These are phyloP conservation scores for Schlechtendalia chinensis DNA, from an alignment of 1,140 invertebrate species.

Conservation along the genomic window DNA sequence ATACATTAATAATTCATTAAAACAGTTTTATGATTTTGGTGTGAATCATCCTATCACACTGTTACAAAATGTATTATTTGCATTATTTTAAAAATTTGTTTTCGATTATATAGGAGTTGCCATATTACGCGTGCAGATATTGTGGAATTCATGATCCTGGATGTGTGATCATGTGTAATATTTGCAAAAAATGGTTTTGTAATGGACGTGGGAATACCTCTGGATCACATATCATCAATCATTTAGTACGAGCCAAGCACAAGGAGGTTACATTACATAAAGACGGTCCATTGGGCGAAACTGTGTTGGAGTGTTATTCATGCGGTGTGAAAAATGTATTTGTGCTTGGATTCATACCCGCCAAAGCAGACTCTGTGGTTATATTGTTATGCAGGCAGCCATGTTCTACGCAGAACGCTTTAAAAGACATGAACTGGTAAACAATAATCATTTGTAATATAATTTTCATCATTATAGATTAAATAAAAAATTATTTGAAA, in stretches of 20 bases:
- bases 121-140: slow-evolving; percentile 95
- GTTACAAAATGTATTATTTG: no score
- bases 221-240: slow-evolving; percentile 98
- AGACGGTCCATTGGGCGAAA: slow-evolving; percentile 96
- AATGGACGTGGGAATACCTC: slow-evolving; percentile 97
- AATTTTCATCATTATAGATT: background rate
- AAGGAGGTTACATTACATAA: slow-evolving; percentile 97
- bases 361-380: slow-evolving; percentile 99
- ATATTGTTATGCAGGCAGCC: slow-evolving; percentile 95
- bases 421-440: slow-evolving; percentile 97
- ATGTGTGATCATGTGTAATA: slow-evolving; percentile 96
- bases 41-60: no score
- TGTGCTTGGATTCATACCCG: slow-evolving; percentile 97
- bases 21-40: no score
- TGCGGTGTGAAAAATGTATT: slow-evolving; percentile 98
- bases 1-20: no score
- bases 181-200: slow-evolving; percentile 99
- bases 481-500: background rate
- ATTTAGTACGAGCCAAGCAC: slow-evolving; percentile 95
- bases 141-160: slow-evolving; percentile 98
- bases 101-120: slow-evolving; percentile 67
- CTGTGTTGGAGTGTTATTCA: slow-evolving; percentile 96
- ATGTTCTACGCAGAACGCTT: slow-evolving; percentile 91
- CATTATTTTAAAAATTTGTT: background rate
- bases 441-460: slow-evolving; percentile 51